Evolutionary conservation across 1,140 invertebrate species (phyloP).

Genomic region (Acromyrmex echinatior): DNA sequence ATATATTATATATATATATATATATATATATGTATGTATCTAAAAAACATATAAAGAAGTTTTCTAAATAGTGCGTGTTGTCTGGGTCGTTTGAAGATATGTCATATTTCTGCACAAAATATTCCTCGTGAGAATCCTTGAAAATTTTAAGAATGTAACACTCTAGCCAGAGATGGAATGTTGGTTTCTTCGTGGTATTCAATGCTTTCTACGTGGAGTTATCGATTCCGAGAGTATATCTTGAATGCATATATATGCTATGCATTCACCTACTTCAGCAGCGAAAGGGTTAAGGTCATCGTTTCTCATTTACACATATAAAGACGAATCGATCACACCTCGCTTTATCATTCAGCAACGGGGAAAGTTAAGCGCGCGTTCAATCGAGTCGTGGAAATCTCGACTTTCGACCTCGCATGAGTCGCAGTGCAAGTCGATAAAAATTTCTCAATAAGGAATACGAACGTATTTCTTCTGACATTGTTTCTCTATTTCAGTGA

Average conservation of each 20-base stretch:
- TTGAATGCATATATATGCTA: background rate
- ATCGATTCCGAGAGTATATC: slow-evolving; percentile 49
- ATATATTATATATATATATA: too few species aligned
- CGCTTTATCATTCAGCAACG: slow-evolving; percentile 19
- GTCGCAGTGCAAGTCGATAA: slow-evolving; percentile 1
- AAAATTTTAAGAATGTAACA: background rate
- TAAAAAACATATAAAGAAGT: too few species aligned
- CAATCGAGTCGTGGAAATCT: slow-evolving; percentile 43
- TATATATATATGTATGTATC: too few species aligned
- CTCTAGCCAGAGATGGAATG: background rate
- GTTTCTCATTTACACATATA: slow-evolving; percentile 1
- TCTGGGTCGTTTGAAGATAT: background rate
- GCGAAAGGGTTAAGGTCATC: slow-evolving; percentile 58
- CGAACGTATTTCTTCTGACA: background rate
- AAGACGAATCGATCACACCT: slow-evolving; percentile 45
- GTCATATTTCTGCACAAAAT: background rate
- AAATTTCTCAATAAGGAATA: slow-evolving; percentile 23
- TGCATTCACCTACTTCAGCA: slow-evolving; percentile 43
- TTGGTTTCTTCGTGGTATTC: background rate
- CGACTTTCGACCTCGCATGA: slow-evolving; percentile 51
- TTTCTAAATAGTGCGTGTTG: too few species aligned
- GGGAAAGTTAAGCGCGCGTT: slow-evolving; percentile 64
- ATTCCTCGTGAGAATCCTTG: background rate
- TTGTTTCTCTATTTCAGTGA: too few species aligned
- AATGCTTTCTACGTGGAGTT: slow-evolving; percentile 11